Evolutionary conservation across 2,888 invertebrate species (phyloP), one percentile per base, ranked within the genome.

Genomic region (Griposia aprilina): DNA sequence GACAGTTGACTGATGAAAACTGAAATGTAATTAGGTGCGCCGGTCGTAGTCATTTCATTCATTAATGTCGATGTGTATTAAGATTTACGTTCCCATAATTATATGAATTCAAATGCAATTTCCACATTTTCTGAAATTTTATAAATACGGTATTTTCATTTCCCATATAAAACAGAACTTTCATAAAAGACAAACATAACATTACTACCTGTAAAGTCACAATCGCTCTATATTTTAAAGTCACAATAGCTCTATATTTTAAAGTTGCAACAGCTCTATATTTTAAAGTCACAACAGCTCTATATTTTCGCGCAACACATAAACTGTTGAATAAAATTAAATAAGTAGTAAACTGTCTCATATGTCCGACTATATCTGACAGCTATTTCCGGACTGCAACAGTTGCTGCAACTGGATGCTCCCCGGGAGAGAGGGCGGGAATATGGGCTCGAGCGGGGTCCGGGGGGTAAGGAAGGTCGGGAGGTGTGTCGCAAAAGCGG

Each of bases 401-500:
- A 60, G 60, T 81, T 30, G 52, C 80, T 90, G 90, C 90, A 90
- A 68, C 65, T 74, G 66, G 78, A 41, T 63, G 55, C 77, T 86
- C 72, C 75, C 87, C 88, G 87, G 83, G 87, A 76, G 80, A 76
- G 83, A 70, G 84, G 83, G 76, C 65, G 85, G 83, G 74, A 71
- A 83, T 68, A 75, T 65, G 86, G 86, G 88, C 82, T 79, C 72
- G 80, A 57, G 78, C 74, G 79, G 76, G 84, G 86, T 45, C 50
- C 59, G 86, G 79, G 75, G 84, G 57, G 74, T 70, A 57, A 69
- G 65, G 71, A 67, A 71, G 70, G 75, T 60, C 74, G 80, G 73
- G 79, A 74, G 82, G 85, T 80, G 85, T 77, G 80, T 74, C 93
- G 84, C 79, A 84, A 77, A 95, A 93, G 81, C 93, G 90, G 96